Evolutionary conservation across 2,888 invertebrate species (phyloP).

Genomic region (Rapana venosa): DNA sequence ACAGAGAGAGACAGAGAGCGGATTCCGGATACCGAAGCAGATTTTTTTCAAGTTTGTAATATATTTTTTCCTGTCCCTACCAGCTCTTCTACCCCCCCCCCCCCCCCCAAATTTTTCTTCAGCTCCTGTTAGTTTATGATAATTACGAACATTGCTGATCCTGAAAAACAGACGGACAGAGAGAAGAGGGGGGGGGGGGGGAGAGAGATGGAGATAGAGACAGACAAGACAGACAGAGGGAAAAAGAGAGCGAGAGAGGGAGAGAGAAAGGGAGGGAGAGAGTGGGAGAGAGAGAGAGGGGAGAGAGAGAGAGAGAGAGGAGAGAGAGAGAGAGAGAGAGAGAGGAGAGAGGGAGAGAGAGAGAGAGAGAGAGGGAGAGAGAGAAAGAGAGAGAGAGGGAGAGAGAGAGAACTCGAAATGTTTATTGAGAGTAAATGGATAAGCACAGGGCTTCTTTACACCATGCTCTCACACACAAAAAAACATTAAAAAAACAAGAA

Average conservation of each 20-base stretch:
- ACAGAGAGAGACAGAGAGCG: not conserved
- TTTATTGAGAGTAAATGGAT: no score
- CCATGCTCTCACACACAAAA: no score
- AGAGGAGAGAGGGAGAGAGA: not conserved
- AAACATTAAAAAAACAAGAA: no score
- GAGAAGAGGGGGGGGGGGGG: not conserved
- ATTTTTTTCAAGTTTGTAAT: no score
- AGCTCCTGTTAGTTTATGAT: no score
- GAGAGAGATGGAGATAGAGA: not conserved
- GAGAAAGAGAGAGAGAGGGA: not conserved
- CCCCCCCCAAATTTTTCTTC: no score
- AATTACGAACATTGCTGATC: no score
- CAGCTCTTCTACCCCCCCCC: no score
- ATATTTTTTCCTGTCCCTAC: no score
- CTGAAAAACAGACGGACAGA: not conserved
- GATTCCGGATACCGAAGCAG: no score
- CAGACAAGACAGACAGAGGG: not conserved
- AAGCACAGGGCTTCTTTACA: no score
- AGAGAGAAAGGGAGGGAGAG: not conserved
- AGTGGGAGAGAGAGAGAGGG: not conserved
- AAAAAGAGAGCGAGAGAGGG: not conserved
- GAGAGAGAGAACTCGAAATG: no score
- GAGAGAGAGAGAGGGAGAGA: not conserved
- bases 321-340: not conserved
- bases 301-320: not conserved